Evolutionary conservation across 2,113 vertebrate species (phyloP).

Genomic region (Bubo scandiacus): DNA sequence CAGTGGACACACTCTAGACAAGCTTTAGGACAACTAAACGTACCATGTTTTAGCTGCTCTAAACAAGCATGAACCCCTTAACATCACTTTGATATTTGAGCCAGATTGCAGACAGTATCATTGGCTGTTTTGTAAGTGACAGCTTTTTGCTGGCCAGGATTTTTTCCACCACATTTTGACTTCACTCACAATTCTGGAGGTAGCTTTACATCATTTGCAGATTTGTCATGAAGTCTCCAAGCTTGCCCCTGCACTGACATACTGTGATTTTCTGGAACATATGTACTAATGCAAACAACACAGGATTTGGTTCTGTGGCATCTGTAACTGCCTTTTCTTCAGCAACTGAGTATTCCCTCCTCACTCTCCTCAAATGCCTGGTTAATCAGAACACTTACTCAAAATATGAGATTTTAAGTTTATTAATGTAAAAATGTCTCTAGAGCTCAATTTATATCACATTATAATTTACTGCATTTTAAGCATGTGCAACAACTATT

Average conservation of each 20-base stretch:
- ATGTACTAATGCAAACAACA: background rate
- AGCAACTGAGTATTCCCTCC: background rate
- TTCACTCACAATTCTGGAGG: background rate
- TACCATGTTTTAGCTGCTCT: background rate
- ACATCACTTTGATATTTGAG: background rate
- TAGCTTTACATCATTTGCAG: background rate
- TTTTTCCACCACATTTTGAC: background rate
- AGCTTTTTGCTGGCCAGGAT: background rate
- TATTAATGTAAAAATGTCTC: constrained; percentile 67
- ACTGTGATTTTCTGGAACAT: background rate
- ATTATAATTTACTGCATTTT: constrained; percentile 69
- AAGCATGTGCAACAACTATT: constrained; percentile 67
- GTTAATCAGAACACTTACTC: constrained; percentile 58
- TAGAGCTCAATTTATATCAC: constrained; percentile 63
- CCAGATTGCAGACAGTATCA: background rate
- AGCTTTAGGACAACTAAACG: background rate
- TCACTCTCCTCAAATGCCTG: constrained; percentile 23
- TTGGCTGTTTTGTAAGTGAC: background rate
- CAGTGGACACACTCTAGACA: background rate
- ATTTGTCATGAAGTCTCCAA: background rate
- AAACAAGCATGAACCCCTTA: background rate
- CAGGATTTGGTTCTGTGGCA: background rate
- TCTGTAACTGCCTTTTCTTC: background rate
- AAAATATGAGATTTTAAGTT: constrained; percentile 52
- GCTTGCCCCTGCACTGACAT: background rate